Evolutionary conservation across 2,113 vertebrate species (phyloP).

Genomic region (Hydrolagus affinis): DNA sequence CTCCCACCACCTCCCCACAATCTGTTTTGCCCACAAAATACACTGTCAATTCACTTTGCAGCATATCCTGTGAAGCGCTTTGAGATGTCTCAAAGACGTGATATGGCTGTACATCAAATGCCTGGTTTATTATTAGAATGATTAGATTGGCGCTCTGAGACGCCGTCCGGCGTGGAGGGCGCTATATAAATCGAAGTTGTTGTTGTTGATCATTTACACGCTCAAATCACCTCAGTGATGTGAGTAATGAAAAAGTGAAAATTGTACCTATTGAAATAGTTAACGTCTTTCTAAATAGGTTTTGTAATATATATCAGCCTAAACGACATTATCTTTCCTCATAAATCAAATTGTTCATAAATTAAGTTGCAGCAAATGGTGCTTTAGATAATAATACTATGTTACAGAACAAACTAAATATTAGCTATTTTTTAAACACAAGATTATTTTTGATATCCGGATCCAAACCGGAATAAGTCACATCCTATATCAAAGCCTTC

Average conservation of each 20-base stretch:
- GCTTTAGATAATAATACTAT: no score
- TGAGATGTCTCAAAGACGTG: no score
- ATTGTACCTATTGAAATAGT: background rate
- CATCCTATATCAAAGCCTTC: background rate
- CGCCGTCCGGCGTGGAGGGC: no score
- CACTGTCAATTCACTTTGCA: no score
- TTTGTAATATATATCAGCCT: no score
- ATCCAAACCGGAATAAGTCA: background rate
- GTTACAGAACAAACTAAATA: background rate
- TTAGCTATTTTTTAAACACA: background rate
- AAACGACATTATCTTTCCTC: background rate
- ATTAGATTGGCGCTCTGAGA: no score
- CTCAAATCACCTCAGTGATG: background rate
- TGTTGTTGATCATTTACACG: background rate
- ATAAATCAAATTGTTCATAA: background rate
- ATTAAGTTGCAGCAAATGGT: background rate
- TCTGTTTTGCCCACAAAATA: no score
- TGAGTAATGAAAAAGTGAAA: background rate
- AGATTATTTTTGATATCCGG: background rate
- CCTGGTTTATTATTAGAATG: no score
- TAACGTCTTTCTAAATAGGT: background rate
- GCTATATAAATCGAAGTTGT: no score
- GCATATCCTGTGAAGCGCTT: no score
- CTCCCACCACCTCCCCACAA: no score
- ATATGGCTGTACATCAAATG: no score